Evolutionary conservation across 2,113 vertebrate species (phyloP), one percentile per base, ranked within the genome.

Genomic region (Paedocypris sp.): DNA sequence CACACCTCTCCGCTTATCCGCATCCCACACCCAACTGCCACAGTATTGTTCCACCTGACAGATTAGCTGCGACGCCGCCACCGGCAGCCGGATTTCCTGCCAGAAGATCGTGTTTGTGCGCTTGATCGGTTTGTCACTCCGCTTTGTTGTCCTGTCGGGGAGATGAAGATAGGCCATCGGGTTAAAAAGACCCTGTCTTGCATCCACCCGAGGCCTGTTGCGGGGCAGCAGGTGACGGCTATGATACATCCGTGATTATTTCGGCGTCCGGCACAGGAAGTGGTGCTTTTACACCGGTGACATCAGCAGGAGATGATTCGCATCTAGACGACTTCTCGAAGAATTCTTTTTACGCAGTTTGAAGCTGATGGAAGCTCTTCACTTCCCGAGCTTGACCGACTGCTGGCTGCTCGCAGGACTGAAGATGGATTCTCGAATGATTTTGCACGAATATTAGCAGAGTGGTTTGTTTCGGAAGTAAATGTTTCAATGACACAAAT

Each of bases 1-100:
- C 64, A 48, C 50, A 38, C 58, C 49, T 66, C 36, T 47, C 23
- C 53, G 58, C 45, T 67, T 39, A 68, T 56, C 56, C 54, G 49
- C 22, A n/a, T 16, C 38, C 43, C 15, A 20, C 56, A 59, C 70
- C 57, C 58, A 42, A 13, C 33, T 41, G 25, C 16, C 43, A 10
- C 23, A 3, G 43, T 48, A 71, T 60, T 70, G 68, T 18, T 39
- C 61, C 6, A 32, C 16, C 54, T 48, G 39, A 29, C 22, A 62
- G 52, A 59, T 58, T 49, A 47, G 41, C 38, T 59, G 51, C 23
- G 52, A 38, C 23, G 31, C 56, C 63, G 23, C 3, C n/a, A 49
- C 50, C 38, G 63, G 39, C 31, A 31, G 36, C 12, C 28, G 15
- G 9, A 41, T n/a, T 56, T 41, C 6, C 5, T 29, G 6, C 23